Evolutionary conservation across 2,113 vertebrate species (phyloP), one percentile per base, ranked within the genome.

Genomic region (Silurus meridionalis): DNA sequence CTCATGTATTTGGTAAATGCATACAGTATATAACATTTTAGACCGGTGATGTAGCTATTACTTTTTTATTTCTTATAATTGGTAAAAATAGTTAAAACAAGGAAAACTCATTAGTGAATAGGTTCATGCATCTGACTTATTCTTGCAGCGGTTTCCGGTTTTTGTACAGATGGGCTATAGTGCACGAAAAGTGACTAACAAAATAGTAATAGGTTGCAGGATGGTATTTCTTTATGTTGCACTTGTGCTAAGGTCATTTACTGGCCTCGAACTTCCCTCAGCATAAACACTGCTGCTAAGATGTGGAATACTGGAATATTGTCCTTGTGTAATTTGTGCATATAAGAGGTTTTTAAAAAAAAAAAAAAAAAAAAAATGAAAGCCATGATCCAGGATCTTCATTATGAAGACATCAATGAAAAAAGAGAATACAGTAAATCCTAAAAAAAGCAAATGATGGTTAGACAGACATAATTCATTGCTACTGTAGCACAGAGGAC

Each of bases 181-280:
- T 85, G 37, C 0, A 21, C 69, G 74, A 85, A 83, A 58, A 48
- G 21, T 23, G 64, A 80, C 64, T 87, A 87, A 80, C 74, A 85
- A 90, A 81, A 83, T 88, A 90, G 80, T 13, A 52, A 13, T 74
- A 64, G 69, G 67, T 71, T 83, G 8, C 9, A 67, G 57, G 75
- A 86, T 85, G 69, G 50, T 17, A 71, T 57, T 48, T 71, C n/a
- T 53, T 72, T 83, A 75, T 80, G 74, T 72, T 81, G 71, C 21
- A 37, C 11, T 67, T 66, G 80, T 66, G 71, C 71, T 23, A 80
- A 50, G 48, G 19, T 74, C 74, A 85, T 64, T 46, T 66, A 52
- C 21, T 23, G 13, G 53, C 25, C 82, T 77, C n/a, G 37, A 10
- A 85, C 37, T 19, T 60, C 14, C 23, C 74, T 71, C 11, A 69